Conservation (phyloP, 2,797 vertebrate species). For the Choloepus didactylus region DNA sequence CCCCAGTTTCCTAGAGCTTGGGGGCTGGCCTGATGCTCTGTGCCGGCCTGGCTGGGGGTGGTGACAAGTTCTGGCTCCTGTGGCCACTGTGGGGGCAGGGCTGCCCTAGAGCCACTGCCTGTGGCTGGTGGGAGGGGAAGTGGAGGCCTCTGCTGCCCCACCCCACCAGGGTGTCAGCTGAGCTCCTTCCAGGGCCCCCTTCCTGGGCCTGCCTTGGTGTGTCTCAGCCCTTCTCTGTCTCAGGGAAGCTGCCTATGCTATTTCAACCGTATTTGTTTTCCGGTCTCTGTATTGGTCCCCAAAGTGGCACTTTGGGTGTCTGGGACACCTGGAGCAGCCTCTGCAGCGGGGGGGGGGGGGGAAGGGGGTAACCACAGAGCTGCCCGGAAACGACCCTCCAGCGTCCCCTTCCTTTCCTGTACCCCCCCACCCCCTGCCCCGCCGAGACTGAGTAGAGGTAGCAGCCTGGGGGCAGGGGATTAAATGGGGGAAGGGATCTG, state of each 20-base stretch:
- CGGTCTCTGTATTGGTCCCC: conserved; percentile 28
- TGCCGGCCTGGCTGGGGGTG: background rate
- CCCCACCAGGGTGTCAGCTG: background rate
- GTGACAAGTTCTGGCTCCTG: conserved; percentile 49
- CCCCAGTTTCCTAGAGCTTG: background rate
- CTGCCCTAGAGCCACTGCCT: background rate
- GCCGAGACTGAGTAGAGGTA: background rate
- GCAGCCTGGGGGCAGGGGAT: background rate
- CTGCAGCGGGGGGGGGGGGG: background rate
- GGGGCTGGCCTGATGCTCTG: background rate
- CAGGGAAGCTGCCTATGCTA: background rate
- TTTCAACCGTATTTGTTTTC: conserved; percentile 61
- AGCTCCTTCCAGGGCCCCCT: background rate
- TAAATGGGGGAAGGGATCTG: background rate
- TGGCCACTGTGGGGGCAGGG: background rate
- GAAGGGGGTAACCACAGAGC: conserved; percentile 25
- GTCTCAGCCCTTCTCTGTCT: background rate
- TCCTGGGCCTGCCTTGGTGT: background rate
- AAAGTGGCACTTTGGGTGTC: conserved; percentile 66
- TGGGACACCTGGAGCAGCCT: conserved; percentile 61
- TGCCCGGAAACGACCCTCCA: conserved; percentile 58
- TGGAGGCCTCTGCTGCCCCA: background rate
- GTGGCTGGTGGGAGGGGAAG: conserved; percentile 56
- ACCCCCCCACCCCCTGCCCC: background rate
- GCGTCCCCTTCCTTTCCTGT: background rate